Conservation (phyloP, 53 echinoderm and acorn worm genomes). For the Holothuria leucospilota region DNA sequence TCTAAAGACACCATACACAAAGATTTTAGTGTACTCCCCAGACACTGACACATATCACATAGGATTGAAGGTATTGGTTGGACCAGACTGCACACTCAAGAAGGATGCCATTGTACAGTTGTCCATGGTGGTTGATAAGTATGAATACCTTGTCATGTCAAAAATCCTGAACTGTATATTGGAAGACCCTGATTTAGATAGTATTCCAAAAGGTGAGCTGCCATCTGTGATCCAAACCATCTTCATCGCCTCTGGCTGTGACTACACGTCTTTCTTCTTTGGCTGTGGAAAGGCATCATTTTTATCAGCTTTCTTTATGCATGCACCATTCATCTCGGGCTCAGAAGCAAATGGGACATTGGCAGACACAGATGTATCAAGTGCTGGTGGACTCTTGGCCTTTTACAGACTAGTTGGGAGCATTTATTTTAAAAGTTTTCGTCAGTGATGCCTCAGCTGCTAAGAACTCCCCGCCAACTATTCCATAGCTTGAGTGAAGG, state of each 20-base stretch:
- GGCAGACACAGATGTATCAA: not conserved
- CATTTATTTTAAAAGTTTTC: conserved; percentile 27
- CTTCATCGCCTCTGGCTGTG: conserved; percentile 37
- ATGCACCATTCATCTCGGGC: conserved; percentile 13
- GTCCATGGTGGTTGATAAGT: not conserved
- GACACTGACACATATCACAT: conserved; percentile 54
- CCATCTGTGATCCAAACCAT: conserved; percentile 18
- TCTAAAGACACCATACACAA: not conserved
- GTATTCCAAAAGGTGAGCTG: not conserved
- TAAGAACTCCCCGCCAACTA: conserved; percentile 22
- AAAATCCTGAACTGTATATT: no score
- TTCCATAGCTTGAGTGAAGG: not conserved
- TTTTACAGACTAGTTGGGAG: conserved; percentile 30
- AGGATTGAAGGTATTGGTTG: conserved; percentile 1
- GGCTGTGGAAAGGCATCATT: conserved; percentile 36
- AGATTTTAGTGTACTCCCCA: conserved; percentile 30
- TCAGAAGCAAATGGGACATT: no score
- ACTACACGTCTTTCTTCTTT: conserved; percentile 46
- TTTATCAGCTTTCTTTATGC: conserved; percentile 19
- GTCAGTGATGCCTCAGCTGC: conserved; percentile 28
- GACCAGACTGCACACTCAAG: not conserved
- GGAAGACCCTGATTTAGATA: conserved; percentile 17
- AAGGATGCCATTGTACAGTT: conserved; percentile 41
- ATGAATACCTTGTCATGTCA: conserved; percentile 13
- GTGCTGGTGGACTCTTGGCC: not conserved